Percentiles rank a stretch among this genome's conserved stretches.
These are phyloP conservation scores for Synergus laeviventris DNA, from an alignment of 2,888 invertebrate genomes.

Conservation along the genomic window DNA sequence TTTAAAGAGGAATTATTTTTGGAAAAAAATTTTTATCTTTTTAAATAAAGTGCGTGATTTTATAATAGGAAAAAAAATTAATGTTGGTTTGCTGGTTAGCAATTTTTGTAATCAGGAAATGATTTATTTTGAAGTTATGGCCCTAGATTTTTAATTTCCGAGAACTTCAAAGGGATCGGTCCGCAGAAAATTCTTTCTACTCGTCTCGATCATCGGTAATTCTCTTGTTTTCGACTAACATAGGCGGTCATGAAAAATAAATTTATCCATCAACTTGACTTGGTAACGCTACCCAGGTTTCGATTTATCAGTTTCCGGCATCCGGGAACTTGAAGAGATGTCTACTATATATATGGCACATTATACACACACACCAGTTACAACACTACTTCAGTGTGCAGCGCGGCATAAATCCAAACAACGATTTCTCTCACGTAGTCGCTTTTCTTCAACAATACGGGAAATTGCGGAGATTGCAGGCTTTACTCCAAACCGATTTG, in stretches of 20 bases:
- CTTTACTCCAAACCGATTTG: constrained; percentile 41
- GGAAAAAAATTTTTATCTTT: too few relatives aligned
- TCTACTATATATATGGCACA: neutral
- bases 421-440: constrained; percentile 45
- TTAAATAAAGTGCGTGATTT: too few relatives aligned
- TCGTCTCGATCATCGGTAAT: neutral
- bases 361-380: neutral
- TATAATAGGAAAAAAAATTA: too few relatives aligned
- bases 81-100: too few relatives aligned
- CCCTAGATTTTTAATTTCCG: neutral
- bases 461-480: constrained; percentile 43
- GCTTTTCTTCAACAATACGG: constrained; percentile 44
- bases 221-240: neutral
- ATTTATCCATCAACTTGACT: neutral
- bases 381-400: neutral
- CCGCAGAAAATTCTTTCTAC: neutral
- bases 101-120: neutral
- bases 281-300: neutral
- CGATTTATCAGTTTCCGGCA: constrained; percentile 15
- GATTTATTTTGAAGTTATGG: neutral
- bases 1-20: too few relatives aligned
- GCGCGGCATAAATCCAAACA: constrained; percentile 32
- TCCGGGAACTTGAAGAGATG: neutral
- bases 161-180: neutral
- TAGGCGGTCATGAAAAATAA: neutral